Conservation (phyloP, 1,140 invertebrate species). For the Drosophila pachea region DNA sequence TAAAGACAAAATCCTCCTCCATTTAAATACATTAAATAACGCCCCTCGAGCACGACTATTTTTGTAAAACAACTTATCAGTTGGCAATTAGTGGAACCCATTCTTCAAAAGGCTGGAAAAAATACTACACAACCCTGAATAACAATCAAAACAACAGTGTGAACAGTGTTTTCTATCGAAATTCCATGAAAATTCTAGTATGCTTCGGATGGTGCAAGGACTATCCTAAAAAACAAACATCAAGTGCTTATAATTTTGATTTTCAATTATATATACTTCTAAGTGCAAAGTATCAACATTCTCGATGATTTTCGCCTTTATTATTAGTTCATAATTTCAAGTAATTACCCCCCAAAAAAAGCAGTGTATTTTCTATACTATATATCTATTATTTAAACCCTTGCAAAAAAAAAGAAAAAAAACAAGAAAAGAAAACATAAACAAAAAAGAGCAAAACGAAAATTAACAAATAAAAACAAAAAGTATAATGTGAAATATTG, state of each 20-base stretch:
- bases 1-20: constrained; percentile 37
- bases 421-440: constrained; percentile 30
- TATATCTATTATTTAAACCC: constrained; percentile 55
- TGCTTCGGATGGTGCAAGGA: constrained; percentile 22
- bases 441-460: constrained; percentile 6
- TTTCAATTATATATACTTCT: constrained; percentile 60
- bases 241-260: constrained; percentile 53
- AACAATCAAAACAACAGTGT: constrained; percentile 6
- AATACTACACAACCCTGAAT: constrained; percentile 24
- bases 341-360: constrained; percentile 42
- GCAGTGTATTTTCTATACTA: constrained; percentile 45
- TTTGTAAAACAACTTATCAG: constrained; percentile 54
- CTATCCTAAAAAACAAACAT: constrained; percentile 8
- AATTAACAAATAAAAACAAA: constrained; percentile 24
- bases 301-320: constrained; percentile 52
- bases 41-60: constrained; percentile 37
- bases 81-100: constrained; percentile 27
- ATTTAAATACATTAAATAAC: constrained; percentile 21
- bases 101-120: constrained; percentile 35
- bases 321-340: constrained; percentile 54
- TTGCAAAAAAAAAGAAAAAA: constrained; percentile 18
- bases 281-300: constrained; percentile 72
- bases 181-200: constrained; percentile 42
- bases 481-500: constrained; percentile 65
- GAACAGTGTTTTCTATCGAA: constrained; percentile 32